These are phyloP conservation scores for Punctoribates punctum DNA, from an alignment of 2,888 invertebrate species.

Conservation along the genomic window DNA sequence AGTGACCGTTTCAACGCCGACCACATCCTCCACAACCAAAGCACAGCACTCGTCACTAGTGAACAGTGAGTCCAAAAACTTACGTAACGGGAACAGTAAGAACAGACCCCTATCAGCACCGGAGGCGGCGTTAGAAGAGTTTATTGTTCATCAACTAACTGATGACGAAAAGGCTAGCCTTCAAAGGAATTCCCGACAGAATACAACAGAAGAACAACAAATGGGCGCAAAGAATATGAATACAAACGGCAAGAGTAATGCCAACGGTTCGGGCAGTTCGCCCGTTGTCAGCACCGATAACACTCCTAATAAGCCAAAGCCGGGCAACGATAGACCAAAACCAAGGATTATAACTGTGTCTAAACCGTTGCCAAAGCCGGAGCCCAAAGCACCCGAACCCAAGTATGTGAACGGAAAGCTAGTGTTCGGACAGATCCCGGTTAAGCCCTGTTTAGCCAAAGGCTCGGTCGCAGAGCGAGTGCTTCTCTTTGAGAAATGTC, in stretches of 20 bases:
- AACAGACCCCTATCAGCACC: conserved; percentile 5
- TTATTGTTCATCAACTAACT: conserved; percentile 31
- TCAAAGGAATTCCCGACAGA: conserved; percentile 21
- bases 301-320: background rate
- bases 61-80: background rate
- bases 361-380: conserved; percentile 39
- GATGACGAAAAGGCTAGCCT: conserved; percentile 41
- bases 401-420: conserved; percentile 42
- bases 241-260: background rate
- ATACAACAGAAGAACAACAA: background rate
- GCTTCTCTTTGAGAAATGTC: conserved; percentile 83
- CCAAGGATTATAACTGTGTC: conserved; percentile 38
- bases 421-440: conserved; percentile 40
- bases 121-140: background rate
- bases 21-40: background rate
- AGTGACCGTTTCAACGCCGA: background rate
- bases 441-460: conserved; percentile 64
- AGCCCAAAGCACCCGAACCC: conserved; percentile 38
- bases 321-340: conserved; percentile 27
- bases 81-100: conserved; percentile 6
- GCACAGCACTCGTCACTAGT: background rate
- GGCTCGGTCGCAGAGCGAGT: conserved; percentile 87
- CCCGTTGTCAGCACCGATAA: background rate
- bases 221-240: background rate
- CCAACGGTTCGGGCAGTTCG: background rate